Evolutionary conservation across 1,140 invertebrate species (phyloP).

Genomic region (Anoplophora glabripennis): DNA sequence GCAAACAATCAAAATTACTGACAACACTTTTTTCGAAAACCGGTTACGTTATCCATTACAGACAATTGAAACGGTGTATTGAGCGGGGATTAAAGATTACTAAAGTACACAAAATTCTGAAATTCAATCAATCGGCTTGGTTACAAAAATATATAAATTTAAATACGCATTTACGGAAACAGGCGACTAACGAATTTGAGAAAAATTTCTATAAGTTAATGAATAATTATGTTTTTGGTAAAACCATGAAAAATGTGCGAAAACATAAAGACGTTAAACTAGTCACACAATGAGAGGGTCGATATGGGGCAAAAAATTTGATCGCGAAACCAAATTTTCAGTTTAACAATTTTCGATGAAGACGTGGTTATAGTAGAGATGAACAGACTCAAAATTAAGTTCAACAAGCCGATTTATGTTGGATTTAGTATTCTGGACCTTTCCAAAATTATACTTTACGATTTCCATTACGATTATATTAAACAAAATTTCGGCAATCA

Average conservation of each 20-base stretch:
- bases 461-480: no score
- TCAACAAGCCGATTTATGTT: no score
- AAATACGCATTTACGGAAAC: constrained; percentile 25
- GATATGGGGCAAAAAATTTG: constrained; percentile 6
- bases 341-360: no score
- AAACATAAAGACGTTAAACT: constrained; percentile 17
- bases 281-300: constrained; percentile 11
- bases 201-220: constrained; percentile 30
- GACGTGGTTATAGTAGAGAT: no score
- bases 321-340: no score
- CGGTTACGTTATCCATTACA: constrained; percentile 26
- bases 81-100: constrained; percentile 12
- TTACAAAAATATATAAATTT: constrained; percentile 28
- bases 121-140: constrained; percentile 27
- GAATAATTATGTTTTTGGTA: constrained; percentile 29
- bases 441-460: no score
- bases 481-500: no score
- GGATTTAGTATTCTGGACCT: no score
- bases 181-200: constrained; percentile 23
- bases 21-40: constrained; percentile 10
- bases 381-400: no score
- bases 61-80: neutral
- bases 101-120: constrained; percentile 28
- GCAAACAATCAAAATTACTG: constrained; percentile 48
- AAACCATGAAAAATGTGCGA: constrained; percentile 27